Base-by-base conservation (phyloP, 2,113 vertebrate species). In the Benitochromis conjunctus region DNA sequence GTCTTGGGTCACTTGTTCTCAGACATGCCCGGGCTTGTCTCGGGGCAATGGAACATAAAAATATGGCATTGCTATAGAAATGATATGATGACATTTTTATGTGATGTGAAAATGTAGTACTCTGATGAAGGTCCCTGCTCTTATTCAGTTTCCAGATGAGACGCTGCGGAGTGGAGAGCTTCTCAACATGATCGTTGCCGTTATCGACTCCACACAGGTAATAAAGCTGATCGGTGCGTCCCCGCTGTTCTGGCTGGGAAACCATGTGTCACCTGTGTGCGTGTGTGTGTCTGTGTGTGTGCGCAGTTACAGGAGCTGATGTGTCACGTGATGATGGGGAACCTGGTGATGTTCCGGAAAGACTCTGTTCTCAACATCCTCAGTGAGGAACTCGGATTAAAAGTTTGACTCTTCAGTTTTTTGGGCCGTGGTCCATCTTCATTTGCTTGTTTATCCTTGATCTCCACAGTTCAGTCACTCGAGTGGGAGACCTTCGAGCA, bases 401-500 rank as follows among this genome's bases (percentile, higher is more conserved):
- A 29, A 24, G 9, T n/a, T 36, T 9, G 31, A 26, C 29, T 81
- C 0, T 3, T 34, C 74, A 6, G 5, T 7, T 19, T 5, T 77
- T 46, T 31, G 7, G 11, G 60, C 64, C 16, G 1, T 13, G 9
- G 13, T 60, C 71, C 56, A 2, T 26, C 0, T 58, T 46, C 26
- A 38, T 80, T 54, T 77, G 0, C 12, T 53, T 34, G 21, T 24
- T 43, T 36, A 26, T n/a, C 19, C 3, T 8, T 31, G 21, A 4
- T 83, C 16, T 82, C 10, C 53, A 46, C 64, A 99, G 98, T 99
- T 86, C 98, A 99, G 93, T 99, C 98, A 88, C 93, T 99, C 83
- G 98, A 99, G 57, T 99, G 98, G 98, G 98, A 99, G 92, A 99
- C 98, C 1, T 99, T 99, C 54, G 98, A 99, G 91, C 98, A 99